Conservation (phyloP, 1,140 invertebrate species). For the Plectus sambesii region DNA sequence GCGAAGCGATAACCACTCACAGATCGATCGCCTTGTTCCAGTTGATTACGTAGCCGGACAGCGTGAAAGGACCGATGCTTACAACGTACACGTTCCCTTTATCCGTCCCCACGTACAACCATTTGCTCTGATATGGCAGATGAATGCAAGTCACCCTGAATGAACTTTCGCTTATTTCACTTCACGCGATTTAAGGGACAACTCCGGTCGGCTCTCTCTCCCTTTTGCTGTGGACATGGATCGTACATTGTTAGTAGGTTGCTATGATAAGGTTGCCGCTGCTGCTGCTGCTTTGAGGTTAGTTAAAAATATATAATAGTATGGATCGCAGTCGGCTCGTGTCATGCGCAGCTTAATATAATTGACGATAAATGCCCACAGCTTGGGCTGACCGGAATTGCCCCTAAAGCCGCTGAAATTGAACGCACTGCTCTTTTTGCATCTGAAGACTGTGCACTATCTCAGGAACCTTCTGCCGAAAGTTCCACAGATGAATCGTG, state of each 20-base stretch:
- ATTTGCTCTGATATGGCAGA: conserved; percentile 89
- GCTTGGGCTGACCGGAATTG: too few relatives aligned
- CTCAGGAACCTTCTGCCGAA: conserved; percentile 82
- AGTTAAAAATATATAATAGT: too few relatives aligned
- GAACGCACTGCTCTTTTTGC: conserved; percentile 73
- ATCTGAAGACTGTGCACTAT: conserved; percentile 91
- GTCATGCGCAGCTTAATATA: too few relatives aligned
- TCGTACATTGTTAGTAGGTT: too few relatives aligned
- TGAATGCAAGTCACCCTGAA: conserved; percentile 78
- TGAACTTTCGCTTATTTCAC: conserved; percentile 43
- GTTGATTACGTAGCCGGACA: conserved; percentile 97
- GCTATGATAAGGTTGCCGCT: too few relatives aligned
- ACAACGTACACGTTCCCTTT: conserved; percentile 90
- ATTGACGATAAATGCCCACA: too few relatives aligned
- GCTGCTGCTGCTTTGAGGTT: too few relatives aligned
- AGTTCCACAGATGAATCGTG: conserved; percentile 90
- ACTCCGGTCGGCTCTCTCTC: too few relatives aligned
- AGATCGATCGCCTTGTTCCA: conserved; percentile 99
- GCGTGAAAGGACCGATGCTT: conserved; percentile 83
- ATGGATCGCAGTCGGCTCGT: too few relatives aligned
- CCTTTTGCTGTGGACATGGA: too few relatives aligned
- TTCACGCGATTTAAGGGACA: too few relatives aligned
- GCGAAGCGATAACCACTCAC: conserved; percentile 55
- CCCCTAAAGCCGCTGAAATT: conserved; percentile 5
- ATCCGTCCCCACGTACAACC: conserved; percentile 95